Evolutionary conservation across 2,888 invertebrate genomes (phyloP), one percentile per base, ranked within the genome.

Genomic region (Coenonympha arcania): DNA sequence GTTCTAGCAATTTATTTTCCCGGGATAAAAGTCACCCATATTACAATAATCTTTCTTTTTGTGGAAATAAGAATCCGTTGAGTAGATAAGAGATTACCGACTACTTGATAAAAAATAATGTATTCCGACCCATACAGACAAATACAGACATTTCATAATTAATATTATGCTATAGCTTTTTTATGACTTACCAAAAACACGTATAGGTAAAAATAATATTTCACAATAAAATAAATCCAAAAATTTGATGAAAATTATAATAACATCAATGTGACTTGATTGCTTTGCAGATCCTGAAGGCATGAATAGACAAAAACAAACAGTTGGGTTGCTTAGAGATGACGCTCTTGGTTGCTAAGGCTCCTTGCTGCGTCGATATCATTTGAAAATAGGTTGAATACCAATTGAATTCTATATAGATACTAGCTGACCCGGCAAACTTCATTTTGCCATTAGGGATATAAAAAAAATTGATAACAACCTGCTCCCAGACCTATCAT

Each of bases 291-390:
- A 39, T 22, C 22, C n/a, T n/a, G n/a, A n/a, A 37, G 30, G 11
- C 37, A 47, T 16, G 16, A 20, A 22, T 20, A 19, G 30, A 37
- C 26, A 18, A 39, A 39, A 36, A 43, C 15, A 39, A 49, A 49
- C 37, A 43, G 24, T 26, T 48, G 24, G 13, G 55, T 55, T 55
- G 55, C 55, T 47, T 43, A 43, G 50, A 43, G 24, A 30, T 24
- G 9, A 22, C 28, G 13, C 18, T 3, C 31, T 19, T 36, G 16
- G 48, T 52, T 45, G 41, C 48, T 26, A 44, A 30, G 45, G 42
- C 42, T 42, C 37, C 13, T 20, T 36, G 33, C 24, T 45, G 53
- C 26, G 34, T 53, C 46, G 30, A 53, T 53, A 42, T 24, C n/a
- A 16, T 30, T 30, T 6, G 41, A 11, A 30, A 19, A 18, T 19